Evolutionary conservation across 2,113 vertebrate genomes (phyloP).

Genomic region (Gyps fulvus): DNA sequence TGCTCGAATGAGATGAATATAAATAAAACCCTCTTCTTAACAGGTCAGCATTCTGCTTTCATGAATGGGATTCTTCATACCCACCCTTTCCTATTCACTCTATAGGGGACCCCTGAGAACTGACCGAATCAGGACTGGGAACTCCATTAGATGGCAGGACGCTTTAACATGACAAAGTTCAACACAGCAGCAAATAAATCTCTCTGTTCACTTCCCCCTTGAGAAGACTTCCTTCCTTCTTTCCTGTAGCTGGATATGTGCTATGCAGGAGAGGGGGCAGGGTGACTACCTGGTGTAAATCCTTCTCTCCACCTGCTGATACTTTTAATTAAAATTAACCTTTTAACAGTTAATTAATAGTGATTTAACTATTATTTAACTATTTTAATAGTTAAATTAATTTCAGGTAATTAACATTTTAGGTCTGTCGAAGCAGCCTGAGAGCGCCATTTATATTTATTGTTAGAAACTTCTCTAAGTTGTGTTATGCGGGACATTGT

Average conservation of each 20-base stretch:
- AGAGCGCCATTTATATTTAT: neutral
- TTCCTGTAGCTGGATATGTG: slow-evolving; percentile 4
- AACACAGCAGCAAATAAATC: slow-evolving; percentile 44
- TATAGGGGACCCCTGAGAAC: neutral
- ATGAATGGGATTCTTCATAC: neutral
- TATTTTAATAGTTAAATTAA: no score
- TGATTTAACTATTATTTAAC: no score
- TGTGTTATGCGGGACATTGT: neutral
- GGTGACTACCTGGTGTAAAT: slow-evolving; percentile 7
- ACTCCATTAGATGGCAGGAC: neutral
- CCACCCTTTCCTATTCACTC: neutral
- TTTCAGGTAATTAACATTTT: neutral
- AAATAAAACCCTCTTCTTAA: neutral
- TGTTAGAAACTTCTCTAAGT: neutral
- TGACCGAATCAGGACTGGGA: neutral
- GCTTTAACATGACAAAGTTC: slow-evolving; percentile 36
- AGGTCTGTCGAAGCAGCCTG: neutral
- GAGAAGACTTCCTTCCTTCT: slow-evolving; percentile 44
- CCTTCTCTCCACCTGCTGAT: neutral
- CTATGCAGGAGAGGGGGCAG: neutral
- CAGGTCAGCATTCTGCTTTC: neutral
- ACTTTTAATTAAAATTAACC: neutral
- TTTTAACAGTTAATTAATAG: neutral
- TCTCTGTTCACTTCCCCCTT: slow-evolving; percentile 10
- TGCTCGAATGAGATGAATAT: neutral